These are phyloP conservation scores for Muraenolepis orangiensis DNA, from an alignment of 2,797 vertebrate species.

Conservation along the genomic window DNA sequence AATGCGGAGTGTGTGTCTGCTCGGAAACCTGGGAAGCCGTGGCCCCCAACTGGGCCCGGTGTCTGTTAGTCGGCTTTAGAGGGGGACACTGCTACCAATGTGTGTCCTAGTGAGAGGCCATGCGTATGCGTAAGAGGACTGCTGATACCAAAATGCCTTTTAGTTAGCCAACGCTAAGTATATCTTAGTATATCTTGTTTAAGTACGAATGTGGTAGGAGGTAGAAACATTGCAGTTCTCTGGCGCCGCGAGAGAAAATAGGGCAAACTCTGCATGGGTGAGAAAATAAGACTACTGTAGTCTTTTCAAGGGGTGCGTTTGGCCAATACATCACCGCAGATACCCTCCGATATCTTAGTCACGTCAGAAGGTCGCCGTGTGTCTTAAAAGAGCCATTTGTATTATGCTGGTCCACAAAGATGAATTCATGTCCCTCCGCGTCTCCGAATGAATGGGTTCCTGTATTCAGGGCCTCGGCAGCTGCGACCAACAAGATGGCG, in stretches of 20 bases:
- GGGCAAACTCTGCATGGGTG: neutral
- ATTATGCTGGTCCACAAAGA: constrained; percentile 54
- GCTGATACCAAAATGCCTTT: neutral
- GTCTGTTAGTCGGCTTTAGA: constrained; percentile 23
- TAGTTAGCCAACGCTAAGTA: neutral
- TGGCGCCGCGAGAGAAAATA: constrained; percentile 32
- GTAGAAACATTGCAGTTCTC: constrained; percentile 30
- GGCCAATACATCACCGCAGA: neutral
- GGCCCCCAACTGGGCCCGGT: constrained; percentile 27
- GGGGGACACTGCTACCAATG: constrained; percentile 19
- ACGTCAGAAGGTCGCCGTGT: constrained; percentile 13
- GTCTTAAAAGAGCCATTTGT: constrained; percentile 48
- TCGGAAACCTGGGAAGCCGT: constrained; percentile 43
- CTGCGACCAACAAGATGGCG: constrained; percentile 98
- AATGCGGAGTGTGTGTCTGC: constrained; percentile 31
- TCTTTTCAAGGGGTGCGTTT: neutral
- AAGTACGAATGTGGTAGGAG: constrained; percentile 50
- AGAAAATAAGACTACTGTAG: neutral
- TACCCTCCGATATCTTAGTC: constrained; percentile 3
- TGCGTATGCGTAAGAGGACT: neutral
- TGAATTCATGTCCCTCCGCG: constrained; percentile 65
- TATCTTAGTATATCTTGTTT: too few relatives aligned
- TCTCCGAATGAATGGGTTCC: constrained; percentile 85
- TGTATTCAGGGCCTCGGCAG: constrained; percentile 85
- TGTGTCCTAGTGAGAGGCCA: neutral